phyloP scores from a whole-genome alignment of 2,888 invertebrate genomes.

The Ophonus ardosiacus region DNA sequence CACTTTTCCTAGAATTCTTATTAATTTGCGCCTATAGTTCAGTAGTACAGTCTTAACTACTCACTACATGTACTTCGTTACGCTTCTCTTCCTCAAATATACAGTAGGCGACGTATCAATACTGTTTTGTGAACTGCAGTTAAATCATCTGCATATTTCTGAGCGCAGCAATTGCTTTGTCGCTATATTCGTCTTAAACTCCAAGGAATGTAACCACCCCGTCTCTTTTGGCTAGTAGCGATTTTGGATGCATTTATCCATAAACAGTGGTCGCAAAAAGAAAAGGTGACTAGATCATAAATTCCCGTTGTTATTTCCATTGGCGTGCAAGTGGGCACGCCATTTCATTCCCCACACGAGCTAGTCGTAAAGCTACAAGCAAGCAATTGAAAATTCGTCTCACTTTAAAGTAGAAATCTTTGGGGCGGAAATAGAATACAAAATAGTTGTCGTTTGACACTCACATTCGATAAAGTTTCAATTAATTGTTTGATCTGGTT shows the following conservation, averaged over 20 bases:
- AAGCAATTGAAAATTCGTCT: not conserved
- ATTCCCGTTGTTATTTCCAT: slow-evolving; percentile 43
- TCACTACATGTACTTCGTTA: too few species aligned
- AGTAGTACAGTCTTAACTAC: too few species aligned
- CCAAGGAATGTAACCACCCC: too few species aligned
- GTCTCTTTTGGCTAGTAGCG: too few species aligned
- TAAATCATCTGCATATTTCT: too few species aligned
- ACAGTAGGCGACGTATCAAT: too few species aligned
- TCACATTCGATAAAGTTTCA: not conserved
- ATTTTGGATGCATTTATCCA: slow-evolving; percentile 41
- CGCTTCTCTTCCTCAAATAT: too few species aligned
- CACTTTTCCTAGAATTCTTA: too few species aligned
- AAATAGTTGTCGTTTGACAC: not conserved
- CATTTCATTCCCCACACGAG: not conserved
- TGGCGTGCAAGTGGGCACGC: slow-evolving; percentile 17
- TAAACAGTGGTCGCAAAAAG: slow-evolving; percentile 16
- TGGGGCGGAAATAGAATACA: not conserved
- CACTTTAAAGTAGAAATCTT: not conserved
- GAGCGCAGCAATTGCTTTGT: too few species aligned
- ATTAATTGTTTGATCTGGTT: not conserved
- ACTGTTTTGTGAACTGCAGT: too few species aligned
- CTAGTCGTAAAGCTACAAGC: not conserved
- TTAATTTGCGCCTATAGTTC: too few species aligned
- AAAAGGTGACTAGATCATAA: slow-evolving; percentile 34
- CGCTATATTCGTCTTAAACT: too few species aligned